Conservation (phyloP, 2,888 invertebrate genomes). For the Ashinkailepas kermadecensis region DNA sequence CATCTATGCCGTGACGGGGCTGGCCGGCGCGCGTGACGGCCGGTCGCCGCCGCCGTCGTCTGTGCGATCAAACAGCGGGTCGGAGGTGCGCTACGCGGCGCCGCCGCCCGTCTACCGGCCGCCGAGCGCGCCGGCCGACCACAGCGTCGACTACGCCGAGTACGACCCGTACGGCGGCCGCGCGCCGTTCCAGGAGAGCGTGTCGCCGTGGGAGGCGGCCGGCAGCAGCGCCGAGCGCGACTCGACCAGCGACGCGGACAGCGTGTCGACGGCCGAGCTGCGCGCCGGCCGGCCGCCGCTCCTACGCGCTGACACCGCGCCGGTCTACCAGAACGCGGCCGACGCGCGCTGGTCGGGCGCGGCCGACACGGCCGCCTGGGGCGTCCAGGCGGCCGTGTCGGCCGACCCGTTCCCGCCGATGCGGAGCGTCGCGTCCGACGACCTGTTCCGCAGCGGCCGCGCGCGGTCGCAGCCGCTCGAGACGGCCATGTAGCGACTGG, state of each 20-base stretch:
- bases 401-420: background rate
- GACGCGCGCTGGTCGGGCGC: background rate
- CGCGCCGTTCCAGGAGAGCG: no score
- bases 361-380: background rate
- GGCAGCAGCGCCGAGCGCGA: no score
- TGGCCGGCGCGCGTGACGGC: no score
- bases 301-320: background rate
- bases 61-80: no score
- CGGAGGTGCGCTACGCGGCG: no score
- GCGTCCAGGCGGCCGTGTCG: background rate
- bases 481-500: background rate
- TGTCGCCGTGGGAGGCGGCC: no score
- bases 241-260: no score
- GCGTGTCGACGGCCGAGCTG: background rate
- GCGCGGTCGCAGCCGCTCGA: slow-evolving; percentile 7
- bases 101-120: no score
- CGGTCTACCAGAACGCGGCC: background rate
- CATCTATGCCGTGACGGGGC: background rate
- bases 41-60: no score
- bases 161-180: background rate
- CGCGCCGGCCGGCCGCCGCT: background rate
- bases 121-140: background rate
- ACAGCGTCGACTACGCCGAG: background rate
- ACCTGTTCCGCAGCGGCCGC: background rate
- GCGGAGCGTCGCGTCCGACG: background rate